These are phyloP conservation scores for Ryuthela nishihirai DNA, from an alignment of 2,888 invertebrate genomes.

Conservation along the genomic window DNA sequence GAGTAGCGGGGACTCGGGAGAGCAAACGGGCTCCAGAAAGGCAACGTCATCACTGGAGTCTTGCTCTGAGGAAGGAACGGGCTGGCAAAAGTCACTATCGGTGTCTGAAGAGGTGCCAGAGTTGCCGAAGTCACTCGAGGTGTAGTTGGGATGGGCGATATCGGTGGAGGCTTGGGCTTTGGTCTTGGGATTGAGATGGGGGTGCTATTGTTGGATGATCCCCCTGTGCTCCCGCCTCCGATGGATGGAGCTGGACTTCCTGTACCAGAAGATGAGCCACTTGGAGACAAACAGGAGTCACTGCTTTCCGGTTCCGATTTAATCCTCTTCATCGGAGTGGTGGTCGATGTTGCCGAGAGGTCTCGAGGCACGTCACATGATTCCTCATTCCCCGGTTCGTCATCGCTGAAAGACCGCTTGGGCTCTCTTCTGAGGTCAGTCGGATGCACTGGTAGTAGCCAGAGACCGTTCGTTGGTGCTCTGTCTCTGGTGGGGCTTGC, in stretches of 20 bases:
- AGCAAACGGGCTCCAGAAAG: slow-evolving; percentile 41
- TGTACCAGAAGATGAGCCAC: slow-evolving; percentile 9
- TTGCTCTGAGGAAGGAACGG: slow-evolving; percentile 49
- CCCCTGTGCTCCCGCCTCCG: slow-evolving; percentile 16
- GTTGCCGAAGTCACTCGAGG: slow-evolving; percentile 8
- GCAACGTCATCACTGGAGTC: slow-evolving; percentile 35
- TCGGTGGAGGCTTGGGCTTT: slow-evolving; percentile 43
- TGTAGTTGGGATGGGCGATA: slow-evolving; percentile 30
- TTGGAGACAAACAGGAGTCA: slow-evolving; percentile 24
- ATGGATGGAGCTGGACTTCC: slow-evolving; percentile 27
- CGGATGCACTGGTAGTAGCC: not conserved
- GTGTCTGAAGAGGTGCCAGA: slow-evolving; percentile 43
- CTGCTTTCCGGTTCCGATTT: slow-evolving; percentile 26
- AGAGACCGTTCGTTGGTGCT: not conserved
- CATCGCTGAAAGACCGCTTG: slow-evolving; percentile 22
- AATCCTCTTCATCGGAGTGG: slow-evolving; percentile 13
- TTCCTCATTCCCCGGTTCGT: slow-evolving; percentile 15
- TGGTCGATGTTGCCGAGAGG: slow-evolving; percentile 1
- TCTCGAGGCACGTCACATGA: slow-evolving; percentile 20
- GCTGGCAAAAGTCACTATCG: slow-evolving; percentile 42
- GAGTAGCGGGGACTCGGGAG: slow-evolving; percentile 40
- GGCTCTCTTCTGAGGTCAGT: slow-evolving; percentile 1
- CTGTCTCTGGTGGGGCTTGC: not conserved
- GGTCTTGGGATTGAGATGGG: slow-evolving; percentile 13
- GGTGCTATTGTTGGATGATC: too few relatives aligned